Conservation (phyloP, 2,797 vertebrate species). For the Psittacula derbiana region DNA sequence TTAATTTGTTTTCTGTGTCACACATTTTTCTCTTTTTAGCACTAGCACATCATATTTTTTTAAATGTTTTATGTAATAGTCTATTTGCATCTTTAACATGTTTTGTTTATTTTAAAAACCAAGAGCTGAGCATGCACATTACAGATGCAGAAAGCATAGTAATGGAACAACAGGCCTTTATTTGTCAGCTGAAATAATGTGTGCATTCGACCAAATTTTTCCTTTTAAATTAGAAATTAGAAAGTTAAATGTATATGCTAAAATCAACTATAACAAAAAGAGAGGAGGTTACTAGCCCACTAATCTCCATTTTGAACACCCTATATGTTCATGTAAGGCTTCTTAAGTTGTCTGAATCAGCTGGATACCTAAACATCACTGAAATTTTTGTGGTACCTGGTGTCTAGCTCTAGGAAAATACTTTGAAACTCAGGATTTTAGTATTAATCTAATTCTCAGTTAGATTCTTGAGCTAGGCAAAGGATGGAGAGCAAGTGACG, state of each 20-base stretch:
- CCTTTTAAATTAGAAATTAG: slow-evolving; percentile 41
- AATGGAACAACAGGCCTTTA: slow-evolving; percentile 14
- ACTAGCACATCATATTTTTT: neutral
- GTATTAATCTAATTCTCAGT: neutral
- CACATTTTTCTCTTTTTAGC: neutral
- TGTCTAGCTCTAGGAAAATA: neutral
- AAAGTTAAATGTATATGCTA: slow-evolving; percentile 32
- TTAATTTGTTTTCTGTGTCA: neutral
- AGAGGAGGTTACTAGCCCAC: neutral
- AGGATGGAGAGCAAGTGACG: neutral
- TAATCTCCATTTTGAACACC: neutral
- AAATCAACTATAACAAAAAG: neutral
- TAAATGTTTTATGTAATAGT: slow-evolving; percentile 12
- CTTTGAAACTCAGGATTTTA: neutral
- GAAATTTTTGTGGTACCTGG: neutral
- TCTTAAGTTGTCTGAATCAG: neutral
- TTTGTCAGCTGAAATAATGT: slow-evolving; percentile 25
- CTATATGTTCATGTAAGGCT: neutral
- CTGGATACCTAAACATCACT: neutral
- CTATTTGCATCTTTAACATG: slow-evolving; percentile 43
- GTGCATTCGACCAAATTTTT: slow-evolving; percentile 31
- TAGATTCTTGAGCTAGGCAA: neutral
- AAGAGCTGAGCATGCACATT: slow-evolving; percentile 42
- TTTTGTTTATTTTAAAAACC: slow-evolving; percentile 47
- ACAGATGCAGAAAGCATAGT: slow-evolving; percentile 3